Percentiles rank a stretch among this genome's conserved stretches.
phyloP scores from a whole-genome alignment of 2,888 invertebrate genomes.

The Idaea dimidiata region DNA sequence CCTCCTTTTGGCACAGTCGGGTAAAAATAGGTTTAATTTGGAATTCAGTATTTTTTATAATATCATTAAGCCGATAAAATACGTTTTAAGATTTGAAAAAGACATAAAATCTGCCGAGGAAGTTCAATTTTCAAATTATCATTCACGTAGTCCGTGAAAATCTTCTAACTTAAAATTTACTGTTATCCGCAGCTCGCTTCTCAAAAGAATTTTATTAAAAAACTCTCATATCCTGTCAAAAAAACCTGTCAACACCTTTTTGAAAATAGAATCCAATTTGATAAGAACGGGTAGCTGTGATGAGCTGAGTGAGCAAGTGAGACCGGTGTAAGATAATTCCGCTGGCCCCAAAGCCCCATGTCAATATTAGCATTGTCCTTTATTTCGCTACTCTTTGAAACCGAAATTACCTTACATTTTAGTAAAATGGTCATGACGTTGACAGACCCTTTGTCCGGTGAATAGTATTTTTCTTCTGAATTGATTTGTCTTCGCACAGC shows the following conservation, averaged over 20 bases:
- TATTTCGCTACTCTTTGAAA: background rate
- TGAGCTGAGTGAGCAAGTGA: background rate
- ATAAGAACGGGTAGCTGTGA: background rate
- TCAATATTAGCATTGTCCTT: background rate
- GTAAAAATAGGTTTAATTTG: too few species aligned
- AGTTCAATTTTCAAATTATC: too few species aligned
- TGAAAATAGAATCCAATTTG: background rate
- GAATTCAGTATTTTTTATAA: too few species aligned
- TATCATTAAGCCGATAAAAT: too few species aligned
- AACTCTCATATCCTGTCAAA: background rate
- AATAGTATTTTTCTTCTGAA: too few species aligned
- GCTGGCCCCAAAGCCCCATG: background rate
- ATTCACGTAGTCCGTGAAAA: too few species aligned
- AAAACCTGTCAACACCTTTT: background rate
- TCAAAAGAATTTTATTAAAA: background rate
- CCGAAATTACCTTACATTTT: slow-evolving; percentile 1
- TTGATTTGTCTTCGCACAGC: too few species aligned
- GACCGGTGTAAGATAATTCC: background rate
- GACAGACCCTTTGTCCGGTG: background rate
- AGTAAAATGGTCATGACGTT: background rate
- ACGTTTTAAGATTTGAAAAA: too few species aligned
- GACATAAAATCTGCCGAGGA: too few species aligned
- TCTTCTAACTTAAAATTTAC: background rate
- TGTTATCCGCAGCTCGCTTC: background rate
- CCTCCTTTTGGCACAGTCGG: too few species aligned